Percentiles rank a stretch among this genome's conserved stretches.
Conservation (phyloP, 2,888 invertebrate species). For the Unio delphinus region DNA sequence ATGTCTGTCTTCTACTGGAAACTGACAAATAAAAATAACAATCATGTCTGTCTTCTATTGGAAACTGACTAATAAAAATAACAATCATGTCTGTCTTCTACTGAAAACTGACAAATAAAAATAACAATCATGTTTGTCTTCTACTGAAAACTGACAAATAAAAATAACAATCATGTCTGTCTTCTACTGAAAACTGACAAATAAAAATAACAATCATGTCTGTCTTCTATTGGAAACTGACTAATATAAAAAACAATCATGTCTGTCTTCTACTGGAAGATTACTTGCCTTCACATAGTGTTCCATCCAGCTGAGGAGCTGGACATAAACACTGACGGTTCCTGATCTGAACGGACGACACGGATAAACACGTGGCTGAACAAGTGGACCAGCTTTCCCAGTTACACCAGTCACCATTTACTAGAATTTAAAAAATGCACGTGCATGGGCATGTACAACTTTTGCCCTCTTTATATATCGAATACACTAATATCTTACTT, state of each 20-base stretch:
- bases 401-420: slow-evolving; percentile 58
- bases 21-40: too few species aligned
- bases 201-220: not conserved
- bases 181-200: too few species aligned
- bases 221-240: not conserved
- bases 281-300: slow-evolving; percentile 46
- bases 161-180: not conserved
- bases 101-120: too few species aligned
- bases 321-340: slow-evolving; percentile 52
- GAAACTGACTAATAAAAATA: not conserved
- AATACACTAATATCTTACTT: too few species aligned
- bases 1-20: not conserved
- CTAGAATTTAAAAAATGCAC: slow-evolving; percentile 27
- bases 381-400: slow-evolving; percentile 58
- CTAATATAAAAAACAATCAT: not conserved
- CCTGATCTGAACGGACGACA: slow-evolving; percentile 41
- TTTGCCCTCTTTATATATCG: too few species aligned
- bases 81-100: not conserved
- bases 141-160: not conserved
- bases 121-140: not conserved
- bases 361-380: slow-evolving; percentile 49
- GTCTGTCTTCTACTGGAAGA: not conserved
- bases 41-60: not conserved
- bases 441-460: not conserved
- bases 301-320: slow-evolving; percentile 40